These are phyloP conservation scores for Rhodophaea formosa DNA, from an alignment of 2,888 invertebrate species.

Conservation along the genomic window DNA sequence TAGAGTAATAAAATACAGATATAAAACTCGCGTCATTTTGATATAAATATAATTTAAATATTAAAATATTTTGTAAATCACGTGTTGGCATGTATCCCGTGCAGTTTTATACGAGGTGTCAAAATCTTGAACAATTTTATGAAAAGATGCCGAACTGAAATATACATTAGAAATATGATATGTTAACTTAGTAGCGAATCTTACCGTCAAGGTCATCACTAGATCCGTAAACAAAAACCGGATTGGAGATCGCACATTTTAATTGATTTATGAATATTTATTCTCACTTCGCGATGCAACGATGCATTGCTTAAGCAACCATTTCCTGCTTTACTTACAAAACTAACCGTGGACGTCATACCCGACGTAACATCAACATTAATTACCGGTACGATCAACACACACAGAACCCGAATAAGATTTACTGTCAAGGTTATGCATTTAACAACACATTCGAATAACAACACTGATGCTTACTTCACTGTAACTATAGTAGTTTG, in stretches of 20 bases:
- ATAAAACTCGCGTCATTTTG: neutral
- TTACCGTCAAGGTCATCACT: constrained; percentile 67
- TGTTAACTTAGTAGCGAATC: constrained; percentile 31
- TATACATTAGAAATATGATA: neutral
- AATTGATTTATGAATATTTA: constrained; percentile 60
- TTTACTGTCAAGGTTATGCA: constrained; percentile 57
- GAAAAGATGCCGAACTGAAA: neutral
- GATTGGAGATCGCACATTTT: constrained; percentile 60
- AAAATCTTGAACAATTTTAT: neutral
- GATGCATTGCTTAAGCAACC: constrained; percentile 43
- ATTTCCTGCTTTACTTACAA: constrained; percentile 56
- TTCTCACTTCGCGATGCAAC: constrained; percentile 46
- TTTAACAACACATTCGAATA: constrained; percentile 68
- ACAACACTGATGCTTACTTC: constrained; percentile 46
- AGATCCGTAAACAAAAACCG: constrained; percentile 69
- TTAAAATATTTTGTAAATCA: neutral
- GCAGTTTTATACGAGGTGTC: neutral
- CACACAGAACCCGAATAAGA: constrained; percentile 47
- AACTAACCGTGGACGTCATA: constrained; percentile 46
- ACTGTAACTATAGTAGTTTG: constrained; percentile 51
- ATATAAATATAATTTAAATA: neutral
- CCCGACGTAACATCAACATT: constrained; percentile 49
- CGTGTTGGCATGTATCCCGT: neutral
- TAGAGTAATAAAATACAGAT: neutral
- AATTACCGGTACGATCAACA: constrained; percentile 48